Conservation (phyloP, 2,888 invertebrate species). For the Hoplodrina ambigua region DNA sequence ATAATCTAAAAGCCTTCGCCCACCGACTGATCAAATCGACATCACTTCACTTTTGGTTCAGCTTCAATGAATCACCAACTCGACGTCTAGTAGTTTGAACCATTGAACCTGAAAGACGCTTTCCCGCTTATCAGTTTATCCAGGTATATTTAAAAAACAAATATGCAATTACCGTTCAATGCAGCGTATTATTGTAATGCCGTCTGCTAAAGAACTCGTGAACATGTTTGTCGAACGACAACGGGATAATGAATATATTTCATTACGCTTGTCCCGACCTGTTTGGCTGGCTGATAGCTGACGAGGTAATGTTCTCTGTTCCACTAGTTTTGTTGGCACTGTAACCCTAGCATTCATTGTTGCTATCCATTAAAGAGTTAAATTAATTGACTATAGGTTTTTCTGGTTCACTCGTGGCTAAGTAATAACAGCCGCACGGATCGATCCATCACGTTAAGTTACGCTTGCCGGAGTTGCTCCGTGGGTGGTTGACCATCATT, state of each 20-base stretch:
- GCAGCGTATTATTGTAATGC: conserved; percentile 15
- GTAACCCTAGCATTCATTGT: background rate
- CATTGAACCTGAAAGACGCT: too few relatives aligned
- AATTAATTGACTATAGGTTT: background rate
- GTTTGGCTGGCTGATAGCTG: conserved; percentile 62
- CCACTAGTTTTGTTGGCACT: conserved; percentile 35
- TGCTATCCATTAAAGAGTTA: conserved; percentile 1
- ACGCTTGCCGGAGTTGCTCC: too few relatives aligned
- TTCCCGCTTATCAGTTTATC: too few relatives aligned
- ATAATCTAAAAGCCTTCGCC: too few relatives aligned
- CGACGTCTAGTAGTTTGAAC: too few relatives aligned
- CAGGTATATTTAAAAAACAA: background rate
- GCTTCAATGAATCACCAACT: too few relatives aligned
- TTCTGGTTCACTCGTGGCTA: too few relatives aligned
- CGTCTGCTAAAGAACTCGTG: conserved; percentile 24
- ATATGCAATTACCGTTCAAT: background rate
- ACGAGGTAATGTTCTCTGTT: conserved; percentile 71
- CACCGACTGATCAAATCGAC: too few relatives aligned
- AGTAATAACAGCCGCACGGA: too few relatives aligned
- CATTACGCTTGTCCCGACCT: conserved; percentile 64
- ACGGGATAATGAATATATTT: conserved; percentile 76
- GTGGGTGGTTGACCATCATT: too few relatives aligned
- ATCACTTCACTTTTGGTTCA: too few relatives aligned
- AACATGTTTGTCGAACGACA: conserved; percentile 44
- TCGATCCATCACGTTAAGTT: too few relatives aligned